Evolutionary conservation across 2,113 vertebrate species (phyloP).

Genomic region (Oryzias melastigma): DNA sequence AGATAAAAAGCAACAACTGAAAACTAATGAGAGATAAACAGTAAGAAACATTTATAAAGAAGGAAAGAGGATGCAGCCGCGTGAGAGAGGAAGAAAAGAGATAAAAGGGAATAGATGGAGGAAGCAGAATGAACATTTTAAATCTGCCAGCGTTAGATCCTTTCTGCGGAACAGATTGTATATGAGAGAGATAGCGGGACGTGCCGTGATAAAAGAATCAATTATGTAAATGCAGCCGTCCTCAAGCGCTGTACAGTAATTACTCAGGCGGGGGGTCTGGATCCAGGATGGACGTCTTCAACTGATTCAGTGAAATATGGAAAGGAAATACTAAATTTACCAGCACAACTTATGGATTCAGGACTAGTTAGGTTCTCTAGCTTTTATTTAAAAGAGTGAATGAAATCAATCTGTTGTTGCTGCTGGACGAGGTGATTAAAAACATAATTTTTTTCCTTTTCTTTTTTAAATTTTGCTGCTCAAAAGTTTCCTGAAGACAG

Average conservation of each 20-base stretch:
- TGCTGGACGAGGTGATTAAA: slow-evolving; percentile 29
- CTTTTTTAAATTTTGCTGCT: slow-evolving; percentile 15
- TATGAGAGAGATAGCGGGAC: slow-evolving; percentile 55
- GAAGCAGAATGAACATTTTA: slow-evolving; percentile 51
- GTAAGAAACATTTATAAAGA: not conserved
- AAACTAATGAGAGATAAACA: not conserved
- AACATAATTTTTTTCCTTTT: not conserved
- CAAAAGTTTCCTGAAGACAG: slow-evolving; percentile 19
- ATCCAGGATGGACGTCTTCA: slow-evolving; percentile 34
- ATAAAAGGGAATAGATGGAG: slow-evolving; percentile 31
- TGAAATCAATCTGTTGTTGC: slow-evolving; percentile 10
- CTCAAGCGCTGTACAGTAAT: slow-evolving; percentile 67
- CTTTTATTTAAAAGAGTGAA: slow-evolving; percentile 6
- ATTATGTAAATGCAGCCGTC: slow-evolving; percentile 68
- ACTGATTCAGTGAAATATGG: slow-evolving; percentile 51
- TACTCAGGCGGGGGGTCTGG: slow-evolving; percentile 53
- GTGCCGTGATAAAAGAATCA: slow-evolving; percentile 66
- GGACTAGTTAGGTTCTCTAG: not conserved
- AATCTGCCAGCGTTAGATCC: slow-evolving; percentile 56
- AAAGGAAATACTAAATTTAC: slow-evolving; percentile 15
- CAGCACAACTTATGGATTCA: slow-evolving; percentile 8
- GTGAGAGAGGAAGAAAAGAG: slow-evolving; percentile 7
- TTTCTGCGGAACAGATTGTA: slow-evolving; percentile 59
- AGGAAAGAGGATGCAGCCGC: slow-evolving; percentile 4
- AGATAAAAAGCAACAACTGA: slow-evolving; percentile 3